Percentiles rank a stretch among this genome's conserved stretches.
Conservation (phyloP, 2,113 vertebrate genomes). For the Tragelaphus imberbis region DNA sequence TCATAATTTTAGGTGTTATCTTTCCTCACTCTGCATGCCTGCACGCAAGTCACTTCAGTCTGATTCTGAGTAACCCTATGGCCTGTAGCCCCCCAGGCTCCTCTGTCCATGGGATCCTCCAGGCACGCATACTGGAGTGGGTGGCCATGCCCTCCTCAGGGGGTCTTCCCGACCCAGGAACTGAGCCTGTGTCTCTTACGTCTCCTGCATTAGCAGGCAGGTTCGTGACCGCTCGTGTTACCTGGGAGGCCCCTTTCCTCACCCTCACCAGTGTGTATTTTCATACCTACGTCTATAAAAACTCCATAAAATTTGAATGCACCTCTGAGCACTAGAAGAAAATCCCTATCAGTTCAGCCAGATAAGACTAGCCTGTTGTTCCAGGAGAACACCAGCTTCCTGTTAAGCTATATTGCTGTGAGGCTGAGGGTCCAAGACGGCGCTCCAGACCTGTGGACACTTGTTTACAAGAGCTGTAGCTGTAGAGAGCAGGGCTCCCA, state of each 20-base stretch:
- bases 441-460: fast-evolving
- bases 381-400: background rate
- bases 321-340: background rate
- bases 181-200: background rate
- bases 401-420: background rate
- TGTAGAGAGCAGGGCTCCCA: background rate
- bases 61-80: background rate
- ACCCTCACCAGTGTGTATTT: background rate
- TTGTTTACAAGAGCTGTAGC: background rate
- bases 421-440: background rate
- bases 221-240: too few relatives aligned
- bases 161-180: background rate
- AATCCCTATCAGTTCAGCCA: background rate
- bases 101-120: background rate
- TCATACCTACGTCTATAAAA: background rate
- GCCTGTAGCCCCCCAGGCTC: background rate
- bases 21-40: background rate
- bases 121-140: background rate
- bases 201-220: background rate
- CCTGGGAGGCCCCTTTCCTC: background rate
- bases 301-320: background rate
- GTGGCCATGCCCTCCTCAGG: background rate
- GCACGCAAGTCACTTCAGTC: background rate
- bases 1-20: background rate
- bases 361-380: background rate